Evolutionary conservation across 1,140 invertebrate species (phyloP).

Genomic region (Onthophagus taurus): DNA sequence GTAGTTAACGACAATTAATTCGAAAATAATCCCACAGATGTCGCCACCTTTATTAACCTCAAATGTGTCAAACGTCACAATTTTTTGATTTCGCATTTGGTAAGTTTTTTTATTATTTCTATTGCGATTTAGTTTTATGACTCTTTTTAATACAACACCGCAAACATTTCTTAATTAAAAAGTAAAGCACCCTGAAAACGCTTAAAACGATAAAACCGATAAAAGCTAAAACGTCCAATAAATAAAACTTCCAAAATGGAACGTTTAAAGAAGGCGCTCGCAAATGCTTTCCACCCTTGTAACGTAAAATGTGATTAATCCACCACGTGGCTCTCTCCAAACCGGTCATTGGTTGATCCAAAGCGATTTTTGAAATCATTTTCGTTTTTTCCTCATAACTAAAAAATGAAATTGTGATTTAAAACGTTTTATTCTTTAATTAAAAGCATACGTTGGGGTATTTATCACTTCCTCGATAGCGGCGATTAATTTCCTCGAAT

Average conservation of each 20-base stretch:
- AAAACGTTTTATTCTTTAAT: neutral
- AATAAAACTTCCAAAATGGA: conserved; percentile 39
- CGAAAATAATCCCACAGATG: too few species aligned
- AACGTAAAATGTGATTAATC: conserved; percentile 42
- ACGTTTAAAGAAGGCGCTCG: conserved; percentile 30
- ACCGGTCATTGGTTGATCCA: conserved; percentile 33
- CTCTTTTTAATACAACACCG: too few species aligned
- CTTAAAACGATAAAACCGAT: conserved; percentile 9
- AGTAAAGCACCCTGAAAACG: neutral
- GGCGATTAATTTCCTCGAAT: conserved; percentile 15
- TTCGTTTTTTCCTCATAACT: conserved; percentile 23
- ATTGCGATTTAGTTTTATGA: too few species aligned
- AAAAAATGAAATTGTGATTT: conserved; percentile 9
- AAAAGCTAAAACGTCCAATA: conserved; percentile 39
- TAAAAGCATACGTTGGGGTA: conserved; percentile 10
- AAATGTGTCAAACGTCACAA: too few species aligned
- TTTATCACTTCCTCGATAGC: conserved; percentile 8
- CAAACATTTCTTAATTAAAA: too few species aligned
- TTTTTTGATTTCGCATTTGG: too few species aligned
- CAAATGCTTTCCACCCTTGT: conserved; percentile 37
- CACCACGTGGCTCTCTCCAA: conserved; percentile 42
- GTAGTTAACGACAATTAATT: too few species aligned
- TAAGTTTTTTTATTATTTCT: too few species aligned
- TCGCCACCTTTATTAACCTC: too few species aligned
- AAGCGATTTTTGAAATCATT: conserved; percentile 21